A percentile compares a stretch with the other conserved stretches of the same genome.
Conservation (phyloP, 2,888 invertebrate genomes). For the Luperina testacea region DNA sequence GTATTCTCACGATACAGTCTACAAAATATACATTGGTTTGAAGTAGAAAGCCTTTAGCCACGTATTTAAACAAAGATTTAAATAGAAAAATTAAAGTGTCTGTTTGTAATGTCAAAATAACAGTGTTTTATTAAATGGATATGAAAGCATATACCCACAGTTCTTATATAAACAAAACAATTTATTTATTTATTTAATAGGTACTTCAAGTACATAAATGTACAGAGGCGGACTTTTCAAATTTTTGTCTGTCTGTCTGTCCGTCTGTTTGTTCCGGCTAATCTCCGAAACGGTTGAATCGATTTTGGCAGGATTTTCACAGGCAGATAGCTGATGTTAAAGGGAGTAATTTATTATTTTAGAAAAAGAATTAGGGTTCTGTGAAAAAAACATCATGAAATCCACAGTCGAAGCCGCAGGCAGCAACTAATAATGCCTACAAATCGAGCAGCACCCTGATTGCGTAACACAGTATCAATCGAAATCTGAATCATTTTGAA, state of each 20-base stretch:
- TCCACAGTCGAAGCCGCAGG: no score
- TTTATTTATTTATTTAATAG: no score
- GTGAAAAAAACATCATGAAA: neutral
- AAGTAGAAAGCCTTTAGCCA: constrained; percentile 2
- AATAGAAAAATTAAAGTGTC: neutral
- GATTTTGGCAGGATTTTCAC: neutral
- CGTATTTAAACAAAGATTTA: neutral
- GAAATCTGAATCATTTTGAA: no score
- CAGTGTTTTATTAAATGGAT: neutral
- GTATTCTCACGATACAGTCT: neutral
- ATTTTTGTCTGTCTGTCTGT: neutral
- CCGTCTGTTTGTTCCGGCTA: no score
- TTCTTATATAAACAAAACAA: no score
- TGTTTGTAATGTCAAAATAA: neutral
- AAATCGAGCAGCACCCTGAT: neutral
- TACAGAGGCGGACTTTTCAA: no score
- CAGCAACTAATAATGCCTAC: neutral
- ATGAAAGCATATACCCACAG: no score
- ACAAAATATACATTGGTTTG: neutral
- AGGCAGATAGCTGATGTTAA: neutral
- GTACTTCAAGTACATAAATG: no score
- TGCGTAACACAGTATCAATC: no score
- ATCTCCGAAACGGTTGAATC: neutral
- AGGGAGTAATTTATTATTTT: neutral
- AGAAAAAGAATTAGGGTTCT: neutral